Percentiles rank a stretch among this genome's conserved stretches.
Conservation (phyloP, 1,140 invertebrate species). For the Dendrolimus punctatus region DNA sequence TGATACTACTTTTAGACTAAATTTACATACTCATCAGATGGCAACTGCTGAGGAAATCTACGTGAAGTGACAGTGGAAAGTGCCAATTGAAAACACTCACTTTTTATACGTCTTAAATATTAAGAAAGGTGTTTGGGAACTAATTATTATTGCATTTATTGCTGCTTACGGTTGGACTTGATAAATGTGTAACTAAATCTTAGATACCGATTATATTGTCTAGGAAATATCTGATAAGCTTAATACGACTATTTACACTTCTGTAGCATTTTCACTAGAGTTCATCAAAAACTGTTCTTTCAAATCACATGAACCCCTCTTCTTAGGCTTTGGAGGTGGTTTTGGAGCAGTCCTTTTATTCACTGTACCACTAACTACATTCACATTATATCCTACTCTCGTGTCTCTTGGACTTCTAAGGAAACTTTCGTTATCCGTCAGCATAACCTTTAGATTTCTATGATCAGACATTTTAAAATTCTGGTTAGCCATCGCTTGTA, state of each 20-base stretch:
- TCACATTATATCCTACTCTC: slow-evolving; percentile 37
- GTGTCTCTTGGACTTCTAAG: slow-evolving; percentile 39
- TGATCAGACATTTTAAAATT: slow-evolving; percentile 28
- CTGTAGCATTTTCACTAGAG: slow-evolving; percentile 46
- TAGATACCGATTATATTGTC: no score
- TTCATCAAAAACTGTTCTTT: slow-evolving; percentile 55
- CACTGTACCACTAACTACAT: slow-evolving; percentile 38
- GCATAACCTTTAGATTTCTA: slow-evolving; percentile 39
- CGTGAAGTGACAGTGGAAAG: no score
- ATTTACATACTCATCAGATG: no score
- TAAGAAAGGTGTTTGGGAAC: no score
- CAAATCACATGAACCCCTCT: slow-evolving; percentile 44
- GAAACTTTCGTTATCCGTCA: slow-evolving; percentile 46
- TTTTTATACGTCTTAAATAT: no score
- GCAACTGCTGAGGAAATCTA: no score
- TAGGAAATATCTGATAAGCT: neutral
- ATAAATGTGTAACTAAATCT: no score
- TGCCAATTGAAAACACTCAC: no score
- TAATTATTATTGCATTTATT: no score
- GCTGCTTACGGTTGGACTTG: no score
- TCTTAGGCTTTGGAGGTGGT: slow-evolving; percentile 36
- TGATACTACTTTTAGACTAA: no score
- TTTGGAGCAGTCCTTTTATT: slow-evolving; percentile 38
- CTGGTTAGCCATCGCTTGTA: slow-evolving; percentile 45
- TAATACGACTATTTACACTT: slow-evolving; percentile 30